Base-by-base conservation (phyloP, 2,888 invertebrate genomes). In the Isotomurus palustris region DNA sequence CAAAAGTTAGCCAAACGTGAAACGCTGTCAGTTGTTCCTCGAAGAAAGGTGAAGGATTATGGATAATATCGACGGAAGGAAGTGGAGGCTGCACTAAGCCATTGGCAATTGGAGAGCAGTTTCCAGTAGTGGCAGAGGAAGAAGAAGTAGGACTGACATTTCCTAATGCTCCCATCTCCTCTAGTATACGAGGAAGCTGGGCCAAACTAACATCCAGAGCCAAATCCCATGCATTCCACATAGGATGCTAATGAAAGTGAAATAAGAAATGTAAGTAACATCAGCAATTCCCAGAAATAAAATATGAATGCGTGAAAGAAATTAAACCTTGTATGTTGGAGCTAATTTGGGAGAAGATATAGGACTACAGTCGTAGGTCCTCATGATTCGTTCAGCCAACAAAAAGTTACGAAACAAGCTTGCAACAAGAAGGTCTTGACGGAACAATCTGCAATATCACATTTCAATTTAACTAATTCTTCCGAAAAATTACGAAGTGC, bases 191-290 rank as follows among this genome's bases (percentile, higher is more conserved):
- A 58, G 91, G 91, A 72, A 96, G 80, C 77, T 96, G 96, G 57
- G 89, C 85, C 68, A 99, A 80, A 72, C 93, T 94, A 70, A 94
- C 81, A 78, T 99, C 99, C 67, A 99, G 82, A 14, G 95, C 91
- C 72, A 94, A 82, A 77, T 99, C 99, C 99, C 99, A 99, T 1
- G 97, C 92, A 74, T 88, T 85, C 95, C 95, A 91, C 87, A 92
- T 90, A 55, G 88, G 86, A 77, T 91, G 91, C 73, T 87, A 80
- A 66, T 8, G 32, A 32, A 32, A 14, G 32, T 10, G 8, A 32
- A 32, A 8, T 10, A 32, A 32, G 8, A 32, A n/a, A n/a, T n/a
- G n/a, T n/a, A n/a, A n/a, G n/a, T n/a, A n/a, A n/a, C n/a, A n/a
- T n/a, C n/a, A n/a, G n/a, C n/a, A n/a, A n/a, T n/a, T n/a, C n/a